A percentile compares a stretch with the other conserved stretches of the same genome.
These are phyloP conservation scores for Cephus pygmeus DNA, from an alignment of 2,888 invertebrate species.

Conservation along the genomic window DNA sequence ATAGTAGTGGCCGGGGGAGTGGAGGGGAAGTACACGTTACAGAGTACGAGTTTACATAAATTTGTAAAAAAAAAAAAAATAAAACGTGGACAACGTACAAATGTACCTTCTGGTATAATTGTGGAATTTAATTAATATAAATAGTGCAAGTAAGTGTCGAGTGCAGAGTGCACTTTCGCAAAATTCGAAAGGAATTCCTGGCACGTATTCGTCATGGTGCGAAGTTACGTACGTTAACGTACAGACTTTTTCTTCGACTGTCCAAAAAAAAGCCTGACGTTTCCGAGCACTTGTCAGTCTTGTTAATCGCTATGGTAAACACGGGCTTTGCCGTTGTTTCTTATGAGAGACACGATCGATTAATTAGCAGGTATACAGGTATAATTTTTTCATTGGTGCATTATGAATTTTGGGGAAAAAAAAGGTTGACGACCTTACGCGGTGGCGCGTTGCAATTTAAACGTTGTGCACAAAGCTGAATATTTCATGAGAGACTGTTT, in stretches of 20 bases:
- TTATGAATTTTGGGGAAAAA: neutral
- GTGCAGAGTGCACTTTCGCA: neutral
- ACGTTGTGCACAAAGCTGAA: neutral
- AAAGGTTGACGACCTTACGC: neutral
- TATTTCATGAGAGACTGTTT: neutral
- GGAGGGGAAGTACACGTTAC: neutral
- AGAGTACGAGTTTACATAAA: neutral
- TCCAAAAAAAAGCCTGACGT: neutral
- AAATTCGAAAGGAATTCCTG: neutral
- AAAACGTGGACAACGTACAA: neutral
- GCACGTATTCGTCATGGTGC: neutral
- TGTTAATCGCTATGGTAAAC: neutral
- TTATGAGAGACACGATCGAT: neutral
- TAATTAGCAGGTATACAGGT: neutral
- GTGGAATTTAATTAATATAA: neutral
- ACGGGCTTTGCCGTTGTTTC: neutral
- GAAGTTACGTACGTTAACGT: neutral
- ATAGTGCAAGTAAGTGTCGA: conserved; percentile 1
- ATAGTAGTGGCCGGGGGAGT: neutral
- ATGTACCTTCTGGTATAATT: neutral
- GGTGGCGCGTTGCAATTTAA: neutral
- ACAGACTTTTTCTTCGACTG: neutral
- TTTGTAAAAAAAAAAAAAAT: neutral
- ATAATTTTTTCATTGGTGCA: neutral
- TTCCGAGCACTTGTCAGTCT: neutral